Percentiles rank a stretch among this genome's conserved stretches.
Evolutionary conservation across 1,140 invertebrate genomes (phyloP).

Genomic region (Akabosia matsudoensis): DNA sequence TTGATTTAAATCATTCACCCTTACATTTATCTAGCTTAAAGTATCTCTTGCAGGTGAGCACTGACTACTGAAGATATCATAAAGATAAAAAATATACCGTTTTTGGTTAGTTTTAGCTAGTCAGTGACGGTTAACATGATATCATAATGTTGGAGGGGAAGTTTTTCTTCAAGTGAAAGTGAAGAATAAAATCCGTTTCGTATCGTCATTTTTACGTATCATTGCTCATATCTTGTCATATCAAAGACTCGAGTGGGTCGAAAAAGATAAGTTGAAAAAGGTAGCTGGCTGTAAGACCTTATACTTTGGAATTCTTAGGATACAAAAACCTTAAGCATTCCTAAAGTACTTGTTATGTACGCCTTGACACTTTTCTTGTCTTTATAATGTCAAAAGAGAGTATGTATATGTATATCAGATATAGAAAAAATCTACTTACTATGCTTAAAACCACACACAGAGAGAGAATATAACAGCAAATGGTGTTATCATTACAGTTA

Average conservation of each 20-base stretch:
- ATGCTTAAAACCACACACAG: slow-evolving; percentile 2
- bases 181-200: slow-evolving; percentile 4
- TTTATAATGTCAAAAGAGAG: neutral
- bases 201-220: slow-evolving; percentile 20
- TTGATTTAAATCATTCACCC: too few relatives aligned
- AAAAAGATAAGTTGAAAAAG: neutral
- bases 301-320: neutral
- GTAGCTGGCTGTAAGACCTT: neutral
- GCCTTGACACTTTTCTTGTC: slow-evolving; percentile 21
- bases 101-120: too few relatives aligned
- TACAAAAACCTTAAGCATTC: neutral
- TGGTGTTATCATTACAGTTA: neutral
- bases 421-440: neutral
- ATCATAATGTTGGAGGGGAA: neutral
- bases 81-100: too few relatives aligned
- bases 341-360: slow-evolving; percentile 22
- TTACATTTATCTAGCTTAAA: too few relatives aligned
- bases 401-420: neutral
- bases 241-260: neutral
- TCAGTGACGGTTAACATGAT: too few relatives aligned
- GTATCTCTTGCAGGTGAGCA: too few relatives aligned
- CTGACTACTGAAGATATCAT: too few relatives aligned
- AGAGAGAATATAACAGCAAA: neutral
- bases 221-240: slow-evolving; percentile 21
- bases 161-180: neutral